Base-by-base conservation (phyloP, 1,140 invertebrate genomes). In the Berghia stephanieae region DNA sequence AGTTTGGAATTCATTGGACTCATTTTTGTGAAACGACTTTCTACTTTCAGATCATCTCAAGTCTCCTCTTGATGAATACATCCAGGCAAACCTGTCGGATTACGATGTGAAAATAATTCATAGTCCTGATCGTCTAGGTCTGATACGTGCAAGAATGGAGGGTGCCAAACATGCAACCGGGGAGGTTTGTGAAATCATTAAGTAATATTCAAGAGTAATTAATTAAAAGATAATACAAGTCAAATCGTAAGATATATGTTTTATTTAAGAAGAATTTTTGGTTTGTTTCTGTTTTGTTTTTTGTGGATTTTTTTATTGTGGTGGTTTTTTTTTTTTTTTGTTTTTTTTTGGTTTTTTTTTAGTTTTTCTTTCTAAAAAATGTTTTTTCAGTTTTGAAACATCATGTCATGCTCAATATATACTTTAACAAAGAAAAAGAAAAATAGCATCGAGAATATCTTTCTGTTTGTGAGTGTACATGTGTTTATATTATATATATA, bases 101-200 rank as follows among this genome's bases (percentile, higher is more conserved):
- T n/a, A n/a, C n/a, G n/a, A n/a, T n/a, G 95, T 95, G 0, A 93
- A 93, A 75, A 90, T 97, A 36, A 89, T 93, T 49, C 93, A 93
- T 84, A 96, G 95, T 13, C 90, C 92, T 18, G 91, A 91, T 85
- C 91, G 97, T 69, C 94, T 97, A 90, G 98, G 98, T 18, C 90
- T 99, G 4, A 99, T 99, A 78, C 91, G 96, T 78, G 96, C 97
- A 5, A 92, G 97, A 85, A 92, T 98, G 49, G 94, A 94, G 89
- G 97, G 96, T 0, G 94, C 96, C 21, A 92, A 92, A 34, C 92
- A 93, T 87, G 94, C 95, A 52, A 92, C 91, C 55, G 95, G 79
- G 34, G 57, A 80, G 34, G 79, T 80, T 27, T 24, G 77, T 31
- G 5, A 18, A 46, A 21, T 40, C 18, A 43, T 18, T 40, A 49